Conservation (phyloP, 2,888 invertebrate genomes). For the Phengaris arion region DNA sequence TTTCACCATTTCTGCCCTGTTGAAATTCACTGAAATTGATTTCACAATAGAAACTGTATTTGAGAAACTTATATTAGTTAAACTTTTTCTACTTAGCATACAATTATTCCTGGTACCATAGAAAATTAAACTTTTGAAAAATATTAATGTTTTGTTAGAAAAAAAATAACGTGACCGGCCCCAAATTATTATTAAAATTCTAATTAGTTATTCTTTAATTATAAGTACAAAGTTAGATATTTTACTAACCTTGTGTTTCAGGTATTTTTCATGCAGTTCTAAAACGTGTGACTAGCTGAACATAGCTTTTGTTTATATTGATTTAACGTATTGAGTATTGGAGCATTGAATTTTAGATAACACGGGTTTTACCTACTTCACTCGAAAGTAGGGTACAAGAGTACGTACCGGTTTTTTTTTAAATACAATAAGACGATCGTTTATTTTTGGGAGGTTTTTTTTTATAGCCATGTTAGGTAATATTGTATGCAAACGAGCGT, state of each 20-base stretch:
- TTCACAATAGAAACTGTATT: not conserved
- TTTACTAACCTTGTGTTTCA: conserved; percentile 20
- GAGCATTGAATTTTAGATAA: not conserved
- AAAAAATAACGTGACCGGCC: not conserved
- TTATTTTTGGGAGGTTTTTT: no score
- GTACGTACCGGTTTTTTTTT: no score
- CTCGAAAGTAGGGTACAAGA: no score
- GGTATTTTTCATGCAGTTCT: not conserved
- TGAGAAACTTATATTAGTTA: not conserved
- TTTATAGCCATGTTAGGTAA: no score
- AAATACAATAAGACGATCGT: no score
- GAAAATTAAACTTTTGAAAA: no score
- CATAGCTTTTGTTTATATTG: not conserved
- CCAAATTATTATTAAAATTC: not conserved
- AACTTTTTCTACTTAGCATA: no score
- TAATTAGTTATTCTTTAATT: not conserved
- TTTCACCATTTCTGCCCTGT: not conserved
- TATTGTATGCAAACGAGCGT: not conserved
- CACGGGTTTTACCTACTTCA: not conserved
- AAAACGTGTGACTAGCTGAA: conserved; percentile 1
- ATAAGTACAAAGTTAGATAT: not conserved
- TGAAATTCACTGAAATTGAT: conserved; percentile 12
- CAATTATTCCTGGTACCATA: no score
- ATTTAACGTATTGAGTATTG: not conserved
- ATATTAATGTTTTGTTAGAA: no score